Conservation (phyloP, 2,888 invertebrate species). For the Alsophila aescularia region DNA sequence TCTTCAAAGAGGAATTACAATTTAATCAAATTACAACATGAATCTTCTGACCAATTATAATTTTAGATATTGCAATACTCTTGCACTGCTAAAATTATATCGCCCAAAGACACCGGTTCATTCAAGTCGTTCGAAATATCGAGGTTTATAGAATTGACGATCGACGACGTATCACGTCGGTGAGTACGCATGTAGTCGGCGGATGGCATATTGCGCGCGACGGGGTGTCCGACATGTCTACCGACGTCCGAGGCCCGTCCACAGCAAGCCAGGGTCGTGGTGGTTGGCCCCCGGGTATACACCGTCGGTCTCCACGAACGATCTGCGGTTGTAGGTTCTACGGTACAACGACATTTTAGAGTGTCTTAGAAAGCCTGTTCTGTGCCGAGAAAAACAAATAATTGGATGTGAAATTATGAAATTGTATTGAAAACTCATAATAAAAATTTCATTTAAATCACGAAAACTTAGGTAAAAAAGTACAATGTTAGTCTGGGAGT, state of each 20-base stretch:
- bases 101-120: conserved; percentile 39
- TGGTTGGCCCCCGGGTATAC: conserved; percentile 85
- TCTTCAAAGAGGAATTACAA: too few relatives aligned
- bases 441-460: too few relatives aligned
- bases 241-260: conserved; percentile 85
- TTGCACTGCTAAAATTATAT: conserved; percentile 49
- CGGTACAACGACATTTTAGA: conserved; percentile 67
- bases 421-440: too few relatives aligned
- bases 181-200: conserved; percentile 14
- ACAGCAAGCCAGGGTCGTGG: conserved; percentile 87
- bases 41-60: conserved; percentile 9
- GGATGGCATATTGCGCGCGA: conserved; percentile 1
- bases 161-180: conserved; percentile 20
- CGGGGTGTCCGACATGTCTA: conserved; percentile 47
- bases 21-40: too few relatives aligned
- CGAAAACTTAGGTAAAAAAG: too few relatives aligned
- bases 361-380: neutral
- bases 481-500: too few relatives aligned
- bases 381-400: neutral
- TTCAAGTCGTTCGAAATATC: conserved; percentile 18
- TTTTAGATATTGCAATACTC: conserved; percentile 50
- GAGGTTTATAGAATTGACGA: conserved; percentile 15
- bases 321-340: conserved; percentile 85
- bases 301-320: conserved; percentile 83
- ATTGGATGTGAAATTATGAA: too few relatives aligned